Conservation (phyloP, 2,888 invertebrate species). For the Macrosoma leucophasiata region DNA sequence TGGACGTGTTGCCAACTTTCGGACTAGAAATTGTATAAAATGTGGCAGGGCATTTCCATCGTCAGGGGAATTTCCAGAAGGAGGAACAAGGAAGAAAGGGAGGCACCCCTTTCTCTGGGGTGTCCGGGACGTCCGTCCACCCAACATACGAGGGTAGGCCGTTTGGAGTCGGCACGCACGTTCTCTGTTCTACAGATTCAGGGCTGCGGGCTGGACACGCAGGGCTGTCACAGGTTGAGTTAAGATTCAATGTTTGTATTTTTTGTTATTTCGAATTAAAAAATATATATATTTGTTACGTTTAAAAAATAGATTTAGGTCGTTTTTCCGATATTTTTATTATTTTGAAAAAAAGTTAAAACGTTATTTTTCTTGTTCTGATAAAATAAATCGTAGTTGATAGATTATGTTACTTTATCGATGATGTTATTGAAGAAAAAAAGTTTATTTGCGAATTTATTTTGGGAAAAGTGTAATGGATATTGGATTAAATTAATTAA, state of each 20-base stretch:
- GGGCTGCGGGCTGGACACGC: conserved; percentile 68
- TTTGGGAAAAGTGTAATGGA: too few species aligned
- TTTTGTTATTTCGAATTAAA: conserved; percentile 9
- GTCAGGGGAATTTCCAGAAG: conserved; percentile 76
- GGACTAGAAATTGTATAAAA: conserved; percentile 75
- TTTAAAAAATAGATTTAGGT: too few species aligned
- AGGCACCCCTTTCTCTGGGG: conserved; percentile 69
- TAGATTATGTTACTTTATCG: too few species aligned
- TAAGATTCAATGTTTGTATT: conserved; percentile 23
- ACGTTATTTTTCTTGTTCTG: too few species aligned
- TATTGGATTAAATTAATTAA: too few species aligned
- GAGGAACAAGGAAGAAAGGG: conserved; percentile 73
- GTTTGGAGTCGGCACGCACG: conserved; percentile 74
- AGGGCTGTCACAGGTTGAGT: conserved; percentile 47
- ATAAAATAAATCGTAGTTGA: too few species aligned
- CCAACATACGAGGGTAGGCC: conserved; percentile 70
- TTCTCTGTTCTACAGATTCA: conserved; percentile 65
- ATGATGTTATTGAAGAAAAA: too few species aligned
- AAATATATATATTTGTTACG: too few species aligned
- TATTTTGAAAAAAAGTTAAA: too few species aligned
- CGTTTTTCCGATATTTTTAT: too few species aligned
- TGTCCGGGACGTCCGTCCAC: conserved; percentile 63
- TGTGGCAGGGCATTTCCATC: conserved; percentile 75
- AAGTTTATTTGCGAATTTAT: too few species aligned
- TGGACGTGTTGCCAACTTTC: conserved; percentile 51